Evolutionary conservation across 1,140 invertebrate species (phyloP).

Genomic region (Diachasmimorpha longicaudata): DNA sequence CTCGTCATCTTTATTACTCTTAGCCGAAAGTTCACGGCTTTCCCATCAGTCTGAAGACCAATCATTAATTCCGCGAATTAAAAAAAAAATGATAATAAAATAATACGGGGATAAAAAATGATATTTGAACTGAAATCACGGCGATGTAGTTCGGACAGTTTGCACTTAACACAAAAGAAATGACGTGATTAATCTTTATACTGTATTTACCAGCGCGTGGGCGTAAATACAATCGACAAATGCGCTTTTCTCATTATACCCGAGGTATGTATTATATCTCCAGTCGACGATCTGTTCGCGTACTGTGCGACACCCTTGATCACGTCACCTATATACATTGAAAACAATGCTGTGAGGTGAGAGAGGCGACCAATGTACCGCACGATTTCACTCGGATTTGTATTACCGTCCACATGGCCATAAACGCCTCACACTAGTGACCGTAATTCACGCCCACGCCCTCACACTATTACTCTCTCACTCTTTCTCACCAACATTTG

Average conservation of each 20-base stretch:
- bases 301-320: background rate
- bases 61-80: background rate
- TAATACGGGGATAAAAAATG: background rate
- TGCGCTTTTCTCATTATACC: slow-evolving; percentile 1
- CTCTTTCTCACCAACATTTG: background rate
- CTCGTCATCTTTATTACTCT: too few species aligned
- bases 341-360: background rate
- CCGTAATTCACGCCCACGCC: slow-evolving; percentile 18
- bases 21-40: background rate
- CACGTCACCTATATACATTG: background rate
- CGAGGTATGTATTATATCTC: background rate
- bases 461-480: background rate
- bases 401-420: slow-evolving; percentile 6
- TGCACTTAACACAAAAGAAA: background rate
- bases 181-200: background rate
- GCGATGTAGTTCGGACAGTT: background rate
- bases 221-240: background rate
- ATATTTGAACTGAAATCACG: background rate
- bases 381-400: slow-evolving; percentile 15
- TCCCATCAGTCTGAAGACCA: background rate
- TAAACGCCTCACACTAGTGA: background rate
- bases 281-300: background rate
- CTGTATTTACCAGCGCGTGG: background rate
- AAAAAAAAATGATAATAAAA: background rate
- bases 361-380: background rate